A percentile compares a stretch with the other conserved stretches of the same genome.
phyloP scores from a whole-genome alignment of 2,888 invertebrate species.

The Lysandra bellargus region DNA sequence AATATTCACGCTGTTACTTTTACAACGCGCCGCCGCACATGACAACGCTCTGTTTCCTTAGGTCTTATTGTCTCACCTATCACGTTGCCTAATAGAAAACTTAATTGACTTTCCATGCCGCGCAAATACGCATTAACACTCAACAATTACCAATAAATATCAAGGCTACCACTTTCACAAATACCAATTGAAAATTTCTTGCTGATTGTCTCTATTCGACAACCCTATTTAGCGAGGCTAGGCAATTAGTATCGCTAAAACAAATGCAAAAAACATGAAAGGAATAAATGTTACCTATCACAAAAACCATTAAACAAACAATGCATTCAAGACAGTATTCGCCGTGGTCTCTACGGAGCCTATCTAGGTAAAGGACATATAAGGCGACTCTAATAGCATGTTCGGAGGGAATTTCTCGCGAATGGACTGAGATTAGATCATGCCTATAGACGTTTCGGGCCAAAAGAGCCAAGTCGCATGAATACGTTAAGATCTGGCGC shows the following conservation, averaged over 20 bases:
- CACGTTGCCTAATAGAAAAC: constrained; percentile 60
- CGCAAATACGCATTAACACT: constrained; percentile 34
- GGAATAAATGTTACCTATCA: background rate
- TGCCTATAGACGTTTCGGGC: constrained; percentile 19
- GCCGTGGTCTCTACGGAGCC: background rate
- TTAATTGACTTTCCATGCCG: constrained; percentile 66
- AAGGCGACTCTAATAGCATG: constrained; percentile 27
- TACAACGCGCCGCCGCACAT: constrained; percentile 78
- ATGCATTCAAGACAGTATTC: background rate
- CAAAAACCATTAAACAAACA: constrained; percentile 1
- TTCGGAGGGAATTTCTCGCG: constrained; percentile 21
- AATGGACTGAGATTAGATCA: constrained; percentile 11
- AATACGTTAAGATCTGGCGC: background rate
- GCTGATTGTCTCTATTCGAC: background rate
- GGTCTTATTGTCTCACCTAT: constrained; percentile 69
- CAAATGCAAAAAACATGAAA: background rate
- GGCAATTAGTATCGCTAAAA: background rate
- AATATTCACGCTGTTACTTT: constrained; percentile 79
- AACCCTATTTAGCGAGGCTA: background rate
- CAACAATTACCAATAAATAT: constrained; percentile 22
- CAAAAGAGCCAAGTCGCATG: constrained; percentile 15
- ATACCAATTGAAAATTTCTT: background rate
- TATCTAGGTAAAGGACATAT: constrained; percentile 29
- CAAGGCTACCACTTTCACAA: constrained; percentile 8
- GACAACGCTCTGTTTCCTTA: constrained; percentile 78